Conservation (phyloP, 2,888 invertebrate genomes). For the Frankliniella intonsa region DNA sequence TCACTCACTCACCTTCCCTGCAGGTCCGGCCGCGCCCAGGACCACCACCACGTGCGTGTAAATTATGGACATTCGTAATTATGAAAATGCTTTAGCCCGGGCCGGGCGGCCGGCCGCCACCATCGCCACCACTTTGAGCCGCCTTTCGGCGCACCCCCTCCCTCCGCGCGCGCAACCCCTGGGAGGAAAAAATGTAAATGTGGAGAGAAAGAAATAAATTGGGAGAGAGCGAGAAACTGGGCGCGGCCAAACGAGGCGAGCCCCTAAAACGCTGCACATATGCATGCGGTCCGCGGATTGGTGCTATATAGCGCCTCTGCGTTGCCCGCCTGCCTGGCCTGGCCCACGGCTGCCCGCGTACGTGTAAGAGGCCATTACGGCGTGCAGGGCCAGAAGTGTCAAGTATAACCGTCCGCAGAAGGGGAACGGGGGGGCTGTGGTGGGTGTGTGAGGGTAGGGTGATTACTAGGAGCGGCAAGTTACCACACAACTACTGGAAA, state of each 20-base stretch:
- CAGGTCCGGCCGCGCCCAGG: no score
- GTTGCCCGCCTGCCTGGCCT: neutral
- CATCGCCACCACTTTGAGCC: no score
- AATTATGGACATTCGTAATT: no score
- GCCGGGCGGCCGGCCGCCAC: no score
- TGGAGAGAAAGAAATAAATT: neutral
- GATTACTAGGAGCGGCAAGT: neutral
- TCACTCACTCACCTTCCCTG: no score
- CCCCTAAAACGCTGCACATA: no score
- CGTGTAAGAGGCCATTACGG: slow-evolving; percentile 9
- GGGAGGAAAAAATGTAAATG: neutral
- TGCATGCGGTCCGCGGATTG: neutral
- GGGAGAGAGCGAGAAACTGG: neutral
- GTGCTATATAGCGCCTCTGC: no score
- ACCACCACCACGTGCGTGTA: no score
- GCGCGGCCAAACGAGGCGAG: no score
- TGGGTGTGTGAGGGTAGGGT: neutral
- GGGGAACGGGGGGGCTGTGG: neutral
- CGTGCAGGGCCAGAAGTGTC: neutral
- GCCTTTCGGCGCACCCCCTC: no score
- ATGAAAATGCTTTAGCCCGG: no score
- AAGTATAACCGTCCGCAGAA: neutral
- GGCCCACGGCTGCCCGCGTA: neutral
- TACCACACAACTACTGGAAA: neutral
- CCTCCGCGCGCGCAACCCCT: no score